Conservation (phyloP, 2,888 invertebrate genomes). For the Megamerina dolium region DNA sequence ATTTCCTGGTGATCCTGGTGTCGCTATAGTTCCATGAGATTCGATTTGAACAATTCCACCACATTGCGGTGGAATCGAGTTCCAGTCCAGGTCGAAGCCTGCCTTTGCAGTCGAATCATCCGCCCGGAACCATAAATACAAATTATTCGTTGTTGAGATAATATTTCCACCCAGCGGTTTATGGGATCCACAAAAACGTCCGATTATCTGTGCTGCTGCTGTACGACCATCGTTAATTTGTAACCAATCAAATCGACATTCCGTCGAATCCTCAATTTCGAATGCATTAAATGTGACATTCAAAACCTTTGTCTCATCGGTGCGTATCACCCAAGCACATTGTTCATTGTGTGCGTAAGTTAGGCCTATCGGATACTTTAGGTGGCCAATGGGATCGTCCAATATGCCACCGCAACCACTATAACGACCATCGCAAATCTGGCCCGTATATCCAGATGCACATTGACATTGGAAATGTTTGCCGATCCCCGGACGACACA, state of each 20-base stretch:
- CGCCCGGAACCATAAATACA: constrained; percentile 77
- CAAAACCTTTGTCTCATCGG: constrained; percentile 63
- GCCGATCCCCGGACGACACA: constrained; percentile 51
- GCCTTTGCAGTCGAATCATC: constrained; percentile 59
- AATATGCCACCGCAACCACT: constrained; percentile 61
- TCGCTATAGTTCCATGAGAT: constrained; percentile 67
- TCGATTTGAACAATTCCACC: constrained; percentile 58
- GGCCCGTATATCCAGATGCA: constrained; percentile 60
- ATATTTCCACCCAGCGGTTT: constrained; percentile 67
- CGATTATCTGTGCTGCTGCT: constrained; percentile 65
- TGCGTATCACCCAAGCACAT: constrained; percentile 77
- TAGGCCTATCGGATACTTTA: constrained; percentile 62
- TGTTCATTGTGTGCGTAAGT: constrained; percentile 59
- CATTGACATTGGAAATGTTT: constrained; percentile 59
- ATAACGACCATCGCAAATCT: constrained; percentile 56
- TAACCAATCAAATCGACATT: constrained; percentile 65
- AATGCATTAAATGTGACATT: constrained; percentile 76
- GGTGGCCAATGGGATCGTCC: constrained; percentile 52
- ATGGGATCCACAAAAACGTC: constrained; percentile 70
- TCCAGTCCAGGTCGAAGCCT: constrained; percentile 79
- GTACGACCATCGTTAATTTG: constrained; percentile 82
- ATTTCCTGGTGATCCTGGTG: constrained; percentile 82
- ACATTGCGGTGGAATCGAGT: constrained; percentile 64
- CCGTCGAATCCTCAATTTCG: constrained; percentile 59
- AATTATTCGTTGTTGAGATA: constrained; percentile 66